phyloP scores from a whole-genome alignment of 1,140 invertebrate genomes.

The Littorina saxatilis region DNA sequence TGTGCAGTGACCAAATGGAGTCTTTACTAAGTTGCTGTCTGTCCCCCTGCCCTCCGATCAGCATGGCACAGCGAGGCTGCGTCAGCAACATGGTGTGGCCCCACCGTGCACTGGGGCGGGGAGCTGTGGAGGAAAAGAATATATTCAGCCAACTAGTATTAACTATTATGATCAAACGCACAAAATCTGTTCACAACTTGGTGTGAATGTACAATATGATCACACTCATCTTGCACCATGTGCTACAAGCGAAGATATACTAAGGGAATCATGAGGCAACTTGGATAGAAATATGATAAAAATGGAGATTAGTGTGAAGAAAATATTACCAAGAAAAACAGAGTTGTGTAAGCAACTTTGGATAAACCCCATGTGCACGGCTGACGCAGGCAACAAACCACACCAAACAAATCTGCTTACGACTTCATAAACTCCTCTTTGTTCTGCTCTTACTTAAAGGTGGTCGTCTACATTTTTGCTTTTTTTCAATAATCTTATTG shows the following conservation, averaged over 20 bases:
- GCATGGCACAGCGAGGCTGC: slow-evolving; percentile 59
- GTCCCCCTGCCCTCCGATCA: slow-evolving; percentile 74
- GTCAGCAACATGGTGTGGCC: slow-evolving; percentile 69
- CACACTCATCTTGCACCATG: background rate
- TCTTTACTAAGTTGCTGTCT: slow-evolving; percentile 69
- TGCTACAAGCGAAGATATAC: background rate
- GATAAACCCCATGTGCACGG: no score
- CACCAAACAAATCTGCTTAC: no score
- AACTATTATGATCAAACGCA: no score
- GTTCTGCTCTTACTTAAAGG: no score
- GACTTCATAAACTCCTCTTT: no score
- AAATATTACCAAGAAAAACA: background rate
- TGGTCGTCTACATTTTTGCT: no score
- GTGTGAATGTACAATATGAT: background rate
- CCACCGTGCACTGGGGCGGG: slow-evolving; percentile 68
- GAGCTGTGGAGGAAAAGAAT: slow-evolving; percentile 43
- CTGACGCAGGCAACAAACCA: no score
- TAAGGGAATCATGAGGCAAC: no score
- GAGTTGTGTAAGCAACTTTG: no score
- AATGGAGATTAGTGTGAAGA: background rate
- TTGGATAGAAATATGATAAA: no score
- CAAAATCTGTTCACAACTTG: background rate
- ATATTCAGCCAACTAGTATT: no score
- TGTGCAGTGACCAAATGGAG: slow-evolving; percentile 69
- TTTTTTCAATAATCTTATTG: no score